phyloP scores from a whole-genome alignment of 2,888 invertebrate species.

The Apamea crenata region DNA sequence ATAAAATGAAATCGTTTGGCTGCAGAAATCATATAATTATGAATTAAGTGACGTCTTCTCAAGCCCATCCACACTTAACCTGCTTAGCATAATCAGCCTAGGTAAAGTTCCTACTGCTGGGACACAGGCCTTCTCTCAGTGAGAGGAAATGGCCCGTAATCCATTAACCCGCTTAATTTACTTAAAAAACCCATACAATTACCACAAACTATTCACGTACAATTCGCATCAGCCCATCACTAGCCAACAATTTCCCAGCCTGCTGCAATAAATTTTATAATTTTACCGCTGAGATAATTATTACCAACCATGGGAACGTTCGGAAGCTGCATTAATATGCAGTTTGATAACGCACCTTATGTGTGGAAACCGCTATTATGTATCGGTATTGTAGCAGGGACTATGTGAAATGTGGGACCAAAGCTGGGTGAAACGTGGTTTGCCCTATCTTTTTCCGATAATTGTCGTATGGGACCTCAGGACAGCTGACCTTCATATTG shows the following conservation, averaged over 20 bases:
- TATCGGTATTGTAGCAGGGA: conserved; percentile 43
- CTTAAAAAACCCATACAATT: conserved; percentile 28
- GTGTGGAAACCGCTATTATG: conserved; percentile 42
- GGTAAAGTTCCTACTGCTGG: neutral
- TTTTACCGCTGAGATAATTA: conserved; percentile 64
- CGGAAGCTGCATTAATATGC: conserved; percentile 70
- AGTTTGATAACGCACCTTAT: conserved; percentile 56
- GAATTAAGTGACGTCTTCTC: neutral
- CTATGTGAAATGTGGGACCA: conserved; percentile 19
- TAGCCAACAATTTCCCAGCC: conserved; percentile 54
- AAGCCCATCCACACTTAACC: neutral
- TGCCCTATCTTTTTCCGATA: conserved; percentile 13
- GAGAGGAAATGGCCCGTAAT: neutral
- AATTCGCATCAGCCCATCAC: conserved; percentile 55
- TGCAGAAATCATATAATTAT: neutral
- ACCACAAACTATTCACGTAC: conserved; percentile 22
- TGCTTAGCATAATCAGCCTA: neutral
- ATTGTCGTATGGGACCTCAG: neutral
- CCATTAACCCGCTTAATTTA: neutral
- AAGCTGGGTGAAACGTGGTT: conserved; percentile 24
- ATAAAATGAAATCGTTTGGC: neutral
- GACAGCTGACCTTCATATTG: too few species aligned
- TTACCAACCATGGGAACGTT: conserved; percentile 62
- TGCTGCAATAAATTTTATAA: conserved; percentile 67
- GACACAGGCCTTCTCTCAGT: neutral